Conservation (phyloP, 2,888 invertebrate genomes). For the Hetaerina titia region DNA sequence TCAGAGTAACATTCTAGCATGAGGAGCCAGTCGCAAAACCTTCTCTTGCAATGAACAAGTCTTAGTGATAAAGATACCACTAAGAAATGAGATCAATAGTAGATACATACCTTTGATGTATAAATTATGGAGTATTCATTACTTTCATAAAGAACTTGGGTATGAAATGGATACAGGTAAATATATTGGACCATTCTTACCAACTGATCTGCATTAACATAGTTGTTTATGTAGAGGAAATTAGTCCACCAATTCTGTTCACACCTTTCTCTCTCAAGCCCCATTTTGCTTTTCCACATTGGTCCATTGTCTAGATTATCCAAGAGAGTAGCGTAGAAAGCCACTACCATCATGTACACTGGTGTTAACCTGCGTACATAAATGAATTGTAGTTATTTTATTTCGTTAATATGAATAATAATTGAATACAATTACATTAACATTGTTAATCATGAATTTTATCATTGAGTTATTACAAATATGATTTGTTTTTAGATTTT, state of each 20-base stretch:
- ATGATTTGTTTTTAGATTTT: too few relatives aligned
- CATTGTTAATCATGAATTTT: too few relatives aligned
- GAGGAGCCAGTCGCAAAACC: too few relatives aligned
- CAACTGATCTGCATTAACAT: slow-evolving; percentile 70
- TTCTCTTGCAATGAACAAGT: too few relatives aligned
- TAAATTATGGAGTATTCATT: too few relatives aligned
- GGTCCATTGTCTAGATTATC: slow-evolving; percentile 70
- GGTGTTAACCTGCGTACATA: slow-evolving; percentile 69
- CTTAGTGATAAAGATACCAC: too few relatives aligned
- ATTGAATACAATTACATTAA: neutral
- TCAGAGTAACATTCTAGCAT: too few relatives aligned
- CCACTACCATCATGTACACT: slow-evolving; percentile 70
- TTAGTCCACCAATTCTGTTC: slow-evolving; percentile 71
- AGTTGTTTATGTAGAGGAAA: slow-evolving; percentile 71
- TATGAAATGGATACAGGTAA: neutral
- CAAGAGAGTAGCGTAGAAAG: slow-evolving; percentile 70
- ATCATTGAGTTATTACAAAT: too few relatives aligned
- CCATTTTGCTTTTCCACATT: slow-evolving; percentile 70
- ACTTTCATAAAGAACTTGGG: too few relatives aligned
- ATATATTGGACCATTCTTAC: slow-evolving; percentile 64
- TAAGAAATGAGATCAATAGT: too few relatives aligned
- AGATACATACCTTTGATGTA: too few relatives aligned
- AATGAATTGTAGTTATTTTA: neutral
- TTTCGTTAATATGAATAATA: neutral
- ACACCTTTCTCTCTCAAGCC: slow-evolving; percentile 70